Evolutionary conservation across 2,113 vertebrate genomes (phyloP).

Genomic region (Xiphias gladius): DNA sequence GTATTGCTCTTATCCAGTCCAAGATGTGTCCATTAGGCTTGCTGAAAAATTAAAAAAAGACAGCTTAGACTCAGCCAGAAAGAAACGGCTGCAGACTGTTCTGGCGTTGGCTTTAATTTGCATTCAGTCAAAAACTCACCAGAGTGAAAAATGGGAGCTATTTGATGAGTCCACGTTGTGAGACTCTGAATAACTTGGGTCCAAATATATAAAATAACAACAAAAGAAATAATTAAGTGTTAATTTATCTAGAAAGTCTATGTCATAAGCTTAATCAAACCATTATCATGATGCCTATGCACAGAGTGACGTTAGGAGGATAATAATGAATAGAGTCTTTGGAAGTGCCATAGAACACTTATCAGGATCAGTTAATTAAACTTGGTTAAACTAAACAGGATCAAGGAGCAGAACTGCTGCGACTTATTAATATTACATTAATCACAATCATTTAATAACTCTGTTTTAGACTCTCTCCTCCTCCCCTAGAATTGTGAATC

Average conservation of each 20-base stretch:
- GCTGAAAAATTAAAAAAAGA: conserved; percentile 24
- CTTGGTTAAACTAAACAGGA: conserved; percentile 13
- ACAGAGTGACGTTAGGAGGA: neutral
- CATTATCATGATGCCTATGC: neutral
- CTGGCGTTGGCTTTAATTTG: neutral
- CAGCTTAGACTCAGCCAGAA: conserved; percentile 20
- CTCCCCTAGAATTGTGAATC: neutral
- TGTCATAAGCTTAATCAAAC: neutral
- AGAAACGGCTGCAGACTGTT: conserved; percentile 1
- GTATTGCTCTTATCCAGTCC: conserved; percentile 13
- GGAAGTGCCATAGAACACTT: neutral
- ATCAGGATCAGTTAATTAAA: conserved; percentile 39
- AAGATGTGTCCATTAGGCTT: conserved; percentile 22
- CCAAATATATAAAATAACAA: neutral
- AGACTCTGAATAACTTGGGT: neutral
- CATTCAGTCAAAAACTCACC: neutral
- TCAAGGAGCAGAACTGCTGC: conserved; percentile 11
- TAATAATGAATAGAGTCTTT: conserved; percentile 14
- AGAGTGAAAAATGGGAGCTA: neutral
- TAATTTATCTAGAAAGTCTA: conserved; percentile 4
- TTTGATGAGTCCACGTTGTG: neutral
- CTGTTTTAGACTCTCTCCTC: neutral
- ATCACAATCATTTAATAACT: conserved; percentile 24
- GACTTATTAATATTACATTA: conserved; percentile 26
- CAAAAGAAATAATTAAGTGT: neutral